A percentile compares a stretch with the other conserved stretches of the same genome.
Conservation (phyloP, 2,797 vertebrate species). For the Leucoraja ocellata region DNA sequence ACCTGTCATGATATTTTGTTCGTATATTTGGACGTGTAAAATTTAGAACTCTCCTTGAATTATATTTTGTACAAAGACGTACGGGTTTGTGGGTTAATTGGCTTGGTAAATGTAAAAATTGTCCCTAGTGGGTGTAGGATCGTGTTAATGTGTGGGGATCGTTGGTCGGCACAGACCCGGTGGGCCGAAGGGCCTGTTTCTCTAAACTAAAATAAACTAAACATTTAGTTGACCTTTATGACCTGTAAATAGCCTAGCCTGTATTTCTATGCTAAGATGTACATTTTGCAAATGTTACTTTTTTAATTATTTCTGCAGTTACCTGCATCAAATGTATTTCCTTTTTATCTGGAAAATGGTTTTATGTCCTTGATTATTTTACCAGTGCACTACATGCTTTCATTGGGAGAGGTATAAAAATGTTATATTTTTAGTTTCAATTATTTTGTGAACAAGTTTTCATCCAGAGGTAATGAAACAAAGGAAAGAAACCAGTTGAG, state of each 20-base stretch:
- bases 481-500: too few relatives aligned
- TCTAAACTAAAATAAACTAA: too few relatives aligned
- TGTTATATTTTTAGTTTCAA: background rate
- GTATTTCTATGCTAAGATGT: background rate
- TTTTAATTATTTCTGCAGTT: background rate
- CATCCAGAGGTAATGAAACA: background rate
- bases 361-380: background rate
- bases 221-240: too few relatives aligned
- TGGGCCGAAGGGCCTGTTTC: too few relatives aligned
- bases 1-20: background rate
- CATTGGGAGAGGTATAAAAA: background rate
- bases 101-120: too few relatives aligned
- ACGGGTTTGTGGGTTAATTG: too few relatives aligned
- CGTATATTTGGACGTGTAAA: background rate
- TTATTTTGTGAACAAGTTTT: background rate
- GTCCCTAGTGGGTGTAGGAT: too few relatives aligned
- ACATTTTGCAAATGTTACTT: background rate
- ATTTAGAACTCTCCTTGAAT: background rate
- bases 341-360: background rate
- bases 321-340: background rate
- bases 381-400: slow-evolving; percentile 14
- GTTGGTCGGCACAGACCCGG: too few relatives aligned
- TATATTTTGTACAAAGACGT: background rate
- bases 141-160: too few relatives aligned
- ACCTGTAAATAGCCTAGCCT: background rate